A percentile compares a stretch with the other conserved stretches of the same genome.
Evolutionary conservation across 2,888 invertebrate species (phyloP).

Genomic region (Papilio protenor): DNA sequence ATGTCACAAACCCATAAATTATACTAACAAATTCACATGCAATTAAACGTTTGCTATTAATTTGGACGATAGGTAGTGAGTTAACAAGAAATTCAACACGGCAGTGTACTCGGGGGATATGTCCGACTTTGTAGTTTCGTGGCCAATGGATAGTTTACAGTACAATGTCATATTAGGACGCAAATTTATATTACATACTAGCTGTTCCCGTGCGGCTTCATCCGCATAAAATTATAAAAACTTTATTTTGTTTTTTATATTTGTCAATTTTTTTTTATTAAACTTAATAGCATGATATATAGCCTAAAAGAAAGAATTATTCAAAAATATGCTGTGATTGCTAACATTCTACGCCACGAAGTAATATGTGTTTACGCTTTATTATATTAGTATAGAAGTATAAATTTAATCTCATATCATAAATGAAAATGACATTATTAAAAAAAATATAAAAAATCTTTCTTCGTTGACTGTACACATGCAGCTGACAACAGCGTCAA

Average conservation of each 20-base stretch:
- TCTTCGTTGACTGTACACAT: not conserved
- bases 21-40: slow-evolving; percentile 15
- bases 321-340: no score
- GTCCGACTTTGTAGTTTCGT: slow-evolving; percentile 38
- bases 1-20: slow-evolving; percentile 27
- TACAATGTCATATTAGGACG: slow-evolving; percentile 19
- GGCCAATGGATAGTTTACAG: slow-evolving; percentile 36
- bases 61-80: slow-evolving; percentile 29
- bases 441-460: not conserved
- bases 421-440: not conserved
- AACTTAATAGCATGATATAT: no score
- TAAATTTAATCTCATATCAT: not conserved
- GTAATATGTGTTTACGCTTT: no score
- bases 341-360: no score
- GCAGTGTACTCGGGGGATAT: slow-evolving; percentile 26
- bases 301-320: no score
- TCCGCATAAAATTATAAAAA: no score
- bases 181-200: slow-evolving; percentile 6
- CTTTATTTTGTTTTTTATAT: no score
- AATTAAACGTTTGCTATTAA: slow-evolving; percentile 37
- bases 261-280: no score
- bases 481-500: slow-evolving; percentile 41
- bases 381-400: no score
- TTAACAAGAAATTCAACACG: slow-evolving; percentile 42
- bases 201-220: no score